phyloP scores from a whole-genome alignment of 2,888 invertebrate genomes.

The Tachina fera region DNA sequence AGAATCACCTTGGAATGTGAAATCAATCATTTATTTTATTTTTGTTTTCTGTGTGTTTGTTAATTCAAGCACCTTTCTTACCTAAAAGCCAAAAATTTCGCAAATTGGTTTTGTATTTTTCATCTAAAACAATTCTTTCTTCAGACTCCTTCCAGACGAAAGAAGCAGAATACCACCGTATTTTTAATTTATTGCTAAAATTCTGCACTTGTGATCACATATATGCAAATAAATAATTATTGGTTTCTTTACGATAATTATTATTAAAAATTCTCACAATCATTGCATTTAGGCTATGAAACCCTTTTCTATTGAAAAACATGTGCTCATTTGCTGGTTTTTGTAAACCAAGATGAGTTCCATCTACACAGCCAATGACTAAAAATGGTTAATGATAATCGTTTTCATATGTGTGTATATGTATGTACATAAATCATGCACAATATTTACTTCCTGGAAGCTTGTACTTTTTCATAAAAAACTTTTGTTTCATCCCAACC shows the following conservation, averaged over 20 bases:
- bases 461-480: constrained; percentile 5
- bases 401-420: constrained; percentile 6
- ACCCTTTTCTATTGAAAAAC: constrained; percentile 14
- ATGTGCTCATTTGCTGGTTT: not conserved
- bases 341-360: not conserved
- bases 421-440: too few relatives aligned
- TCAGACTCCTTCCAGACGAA: too few relatives aligned
- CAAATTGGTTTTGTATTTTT: too few relatives aligned
- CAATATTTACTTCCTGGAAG: constrained; percentile 12
- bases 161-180: constrained; percentile 10
- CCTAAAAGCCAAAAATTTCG: too few relatives aligned
- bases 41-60: not conserved
- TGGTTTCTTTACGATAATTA: constrained; percentile 20
- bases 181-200: not conserved
- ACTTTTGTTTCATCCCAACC: not conserved
- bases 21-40: constrained; percentile 26
- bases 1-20: constrained; percentile 38
- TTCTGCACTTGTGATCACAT: constrained; percentile 28
- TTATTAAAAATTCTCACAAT: constrained; percentile 17
- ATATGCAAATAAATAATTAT: constrained; percentile 29
- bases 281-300: constrained; percentile 18
- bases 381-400: not conserved
- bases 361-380: constrained; percentile 11
- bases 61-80: not conserved
- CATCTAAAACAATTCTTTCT: too few relatives aligned